Conservation (phyloP, 64 coral and sea anemone species). For the Montipora capricornis region DNA sequence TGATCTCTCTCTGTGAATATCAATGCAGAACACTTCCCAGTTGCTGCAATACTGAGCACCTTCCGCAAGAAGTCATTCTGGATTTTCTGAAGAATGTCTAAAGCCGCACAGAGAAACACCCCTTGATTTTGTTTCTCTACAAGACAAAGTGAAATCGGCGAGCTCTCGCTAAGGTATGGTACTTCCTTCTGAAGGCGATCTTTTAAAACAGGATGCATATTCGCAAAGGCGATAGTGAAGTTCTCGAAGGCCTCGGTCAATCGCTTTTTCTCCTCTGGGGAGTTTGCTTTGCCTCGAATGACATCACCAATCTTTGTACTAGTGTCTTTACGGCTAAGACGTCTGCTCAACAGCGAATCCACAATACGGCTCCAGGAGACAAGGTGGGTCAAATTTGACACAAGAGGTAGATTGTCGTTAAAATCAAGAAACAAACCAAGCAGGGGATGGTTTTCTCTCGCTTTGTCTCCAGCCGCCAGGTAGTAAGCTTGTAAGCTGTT, state of each 20-base stretch:
- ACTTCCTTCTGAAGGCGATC: background rate
- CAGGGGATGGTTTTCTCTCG: constrained; percentile 66
- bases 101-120: constrained; percentile 64
- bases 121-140: constrained; percentile 67
- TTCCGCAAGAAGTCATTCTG: constrained; percentile 85
- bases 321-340: constrained; percentile 73
- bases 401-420: constrained; percentile 42
- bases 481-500: constrained; percentile 62
- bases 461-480: constrained; percentile 44
- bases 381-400: constrained; percentile 58
- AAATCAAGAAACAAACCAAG: constrained; percentile 84
- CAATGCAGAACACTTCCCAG: constrained; percentile 75
- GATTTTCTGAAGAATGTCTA: constrained; percentile 66
- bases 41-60: constrained; percentile 68
- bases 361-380: constrained; percentile 74
- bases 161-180: constrained; percentile 67
- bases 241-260: constrained; percentile 66
- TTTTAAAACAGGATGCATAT: constrained; percentile 47
- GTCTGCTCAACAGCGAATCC: constrained; percentile 69
- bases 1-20: constrained; percentile 56
- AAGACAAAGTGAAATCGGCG: constrained; percentile 76
- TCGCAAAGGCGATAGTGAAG: constrained; percentile 79
- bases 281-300: constrained; percentile 56
- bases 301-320: constrained; percentile 68
- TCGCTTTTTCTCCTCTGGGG: background rate